Evolutionary conservation across 2,888 invertebrate genomes (phyloP).

Genomic region (Lasioglossum lativentre): DNA sequence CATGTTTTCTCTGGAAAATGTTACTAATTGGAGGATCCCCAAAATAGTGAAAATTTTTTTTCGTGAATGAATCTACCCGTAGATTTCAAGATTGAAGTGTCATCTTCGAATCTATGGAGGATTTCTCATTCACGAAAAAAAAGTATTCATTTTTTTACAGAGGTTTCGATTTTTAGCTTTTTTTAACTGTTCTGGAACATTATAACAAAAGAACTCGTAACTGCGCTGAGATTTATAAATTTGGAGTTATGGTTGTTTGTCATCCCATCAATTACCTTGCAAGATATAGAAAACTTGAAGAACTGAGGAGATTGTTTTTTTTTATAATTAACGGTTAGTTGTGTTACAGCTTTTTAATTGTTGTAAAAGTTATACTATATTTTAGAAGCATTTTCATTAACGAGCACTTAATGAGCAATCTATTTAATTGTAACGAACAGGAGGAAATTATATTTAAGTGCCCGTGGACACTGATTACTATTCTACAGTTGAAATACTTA

Average conservation of each 20-base stretch:
- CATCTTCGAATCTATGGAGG: no score
- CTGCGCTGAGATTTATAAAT: not conserved
- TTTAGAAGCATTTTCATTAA: not conserved
- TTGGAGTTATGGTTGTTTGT: not conserved
- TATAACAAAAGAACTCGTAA: not conserved
- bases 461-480: no score
- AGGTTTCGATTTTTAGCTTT: no score
- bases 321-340: not conserved
- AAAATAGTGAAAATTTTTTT: no score
- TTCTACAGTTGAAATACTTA: not conserved
- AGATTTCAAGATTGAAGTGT: no score
- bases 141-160: no score
- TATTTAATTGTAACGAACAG: not conserved
- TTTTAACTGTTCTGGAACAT: no score
- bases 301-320: not conserved
- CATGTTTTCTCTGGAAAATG: no score
- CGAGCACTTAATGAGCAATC: not conserved
- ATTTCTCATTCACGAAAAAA: no score
- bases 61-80: no score
- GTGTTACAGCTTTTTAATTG: not conserved
- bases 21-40: no score
- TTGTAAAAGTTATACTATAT: not conserved
- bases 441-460: not conserved
- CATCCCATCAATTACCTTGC: not conserved
- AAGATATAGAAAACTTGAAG: not conserved